Evolutionary conservation across 2,888 invertebrate species (phyloP).

Genomic region (Bimastos eiseni): DNA sequence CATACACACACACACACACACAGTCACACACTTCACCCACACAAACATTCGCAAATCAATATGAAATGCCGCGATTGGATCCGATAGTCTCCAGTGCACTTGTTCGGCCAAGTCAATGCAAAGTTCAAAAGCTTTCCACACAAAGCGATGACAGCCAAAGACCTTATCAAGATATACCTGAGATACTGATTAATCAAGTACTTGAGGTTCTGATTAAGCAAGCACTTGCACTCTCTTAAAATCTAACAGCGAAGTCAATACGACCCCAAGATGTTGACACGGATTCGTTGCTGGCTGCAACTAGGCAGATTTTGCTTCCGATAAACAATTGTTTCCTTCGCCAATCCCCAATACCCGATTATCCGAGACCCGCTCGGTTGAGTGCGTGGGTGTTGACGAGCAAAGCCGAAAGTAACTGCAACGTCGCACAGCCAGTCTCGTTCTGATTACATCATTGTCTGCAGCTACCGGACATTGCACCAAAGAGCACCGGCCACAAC

Average conservation of each 20-base stretch:
- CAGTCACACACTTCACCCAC: neutral
- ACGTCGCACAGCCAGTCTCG: no score
- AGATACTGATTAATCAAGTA: conserved; percentile 1
- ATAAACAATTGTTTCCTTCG: no score
- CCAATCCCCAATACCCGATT: no score
- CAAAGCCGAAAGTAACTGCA: no score
- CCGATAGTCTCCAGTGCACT: neutral
- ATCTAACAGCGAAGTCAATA: neutral
- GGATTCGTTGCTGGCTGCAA: no score
- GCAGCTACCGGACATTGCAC: no score
- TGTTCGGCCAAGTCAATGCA: neutral
- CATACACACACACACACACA: neutral
- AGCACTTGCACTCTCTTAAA: neutral
- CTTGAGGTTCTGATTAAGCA: neutral
- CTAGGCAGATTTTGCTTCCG: no score
- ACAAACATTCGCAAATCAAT: neutral
- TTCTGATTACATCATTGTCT: no score
- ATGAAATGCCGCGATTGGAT: neutral
- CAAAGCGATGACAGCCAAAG: neutral
- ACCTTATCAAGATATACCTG: neutral
- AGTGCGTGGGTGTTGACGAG: no score
- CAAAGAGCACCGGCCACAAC: no score
- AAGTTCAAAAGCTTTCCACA: neutral
- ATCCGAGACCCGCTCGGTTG: no score
- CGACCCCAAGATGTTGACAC: neutral